Base-by-base conservation (phyloP, 2,797 vertebrate species). In the Craterocephalus amniculus region DNA sequence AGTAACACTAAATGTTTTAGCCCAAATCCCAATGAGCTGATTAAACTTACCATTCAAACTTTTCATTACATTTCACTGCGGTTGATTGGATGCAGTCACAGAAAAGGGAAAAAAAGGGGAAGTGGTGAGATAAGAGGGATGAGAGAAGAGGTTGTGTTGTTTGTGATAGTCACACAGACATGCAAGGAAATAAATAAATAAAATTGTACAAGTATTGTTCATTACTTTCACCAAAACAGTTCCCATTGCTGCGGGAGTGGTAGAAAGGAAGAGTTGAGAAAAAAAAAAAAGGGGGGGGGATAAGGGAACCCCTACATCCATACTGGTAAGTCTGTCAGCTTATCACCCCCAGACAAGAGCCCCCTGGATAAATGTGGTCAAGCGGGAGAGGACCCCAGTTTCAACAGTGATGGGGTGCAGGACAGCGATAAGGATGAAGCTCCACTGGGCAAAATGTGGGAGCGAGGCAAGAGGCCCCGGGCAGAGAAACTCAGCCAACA, bases 321-420 rank as follows among this genome's bases (percentile, higher is more conserved):
- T 85, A 88, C 87, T 88, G 87, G 87, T 89, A 89, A 89, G 88
- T 88, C 89, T 91, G 90, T 87, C 89, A 87, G 91, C 92, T 95
- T 95, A 95, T 95, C 95, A 89, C 91, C 91, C 91, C 83, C 90
- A 93, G 92, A 94, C 94, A 95, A 94, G 89, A 92, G 88, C 88
- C 92, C 87, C 90, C 87, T 78, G 90, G 90, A 93, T 92, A 93
- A 93, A 93, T 88, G 86, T 84, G 91, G 90, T 91, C 81, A 90
- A 90, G 87, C 90, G 89, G 90, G 69, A 93, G 88, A 91, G 80
- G 87, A 91, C 88, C 83, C 84, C 82, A 78, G 88, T 84, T 83
- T 86, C 81, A 79, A 83, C 90, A 85, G 86, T 36, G 88, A 87
- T 76, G 89, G 92, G 93, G 92, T 95, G 94, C 91, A 91, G 89